A percentile compares a stretch with the other conserved stretches of the same genome.
phyloP scores from a whole-genome alignment of 2,888 invertebrate genomes.

The Phlogophora meticulosa region DNA sequence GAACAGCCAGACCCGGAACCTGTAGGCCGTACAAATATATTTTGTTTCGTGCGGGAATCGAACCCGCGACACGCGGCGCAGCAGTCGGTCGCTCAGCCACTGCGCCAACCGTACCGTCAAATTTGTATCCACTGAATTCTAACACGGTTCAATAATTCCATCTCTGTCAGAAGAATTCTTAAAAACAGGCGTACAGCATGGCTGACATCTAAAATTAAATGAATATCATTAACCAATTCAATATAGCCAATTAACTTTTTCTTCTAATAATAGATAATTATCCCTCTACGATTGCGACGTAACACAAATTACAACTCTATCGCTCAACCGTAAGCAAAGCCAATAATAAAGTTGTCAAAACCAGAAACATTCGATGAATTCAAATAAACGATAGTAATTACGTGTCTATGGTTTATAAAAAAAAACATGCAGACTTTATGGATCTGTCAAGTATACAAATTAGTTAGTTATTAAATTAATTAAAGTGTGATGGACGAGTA shows the following conservation, averaged over 20 bases:
- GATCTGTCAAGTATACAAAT: slow-evolving; percentile 50
- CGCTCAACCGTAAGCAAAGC: not conserved
- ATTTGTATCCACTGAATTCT: too few relatives aligned
- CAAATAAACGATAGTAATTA: slow-evolving; percentile 57
- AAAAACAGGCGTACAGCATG: not conserved
- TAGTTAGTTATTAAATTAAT: slow-evolving; percentile 48
- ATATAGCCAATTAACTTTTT: slow-evolving; percentile 39
- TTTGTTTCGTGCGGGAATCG: too few relatives aligned
- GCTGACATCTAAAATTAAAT: not conserved
- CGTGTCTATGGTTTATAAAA: slow-evolving; percentile 43
- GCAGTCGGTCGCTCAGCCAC: too few relatives aligned
- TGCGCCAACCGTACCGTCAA: too few relatives aligned
- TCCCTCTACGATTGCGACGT: slow-evolving; percentile 7
- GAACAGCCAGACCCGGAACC: too few relatives aligned
- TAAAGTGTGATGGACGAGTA: slow-evolving; percentile 33
- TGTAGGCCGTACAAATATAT: too few relatives aligned
- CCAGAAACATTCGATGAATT: slow-evolving; percentile 35
- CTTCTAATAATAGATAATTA: slow-evolving; percentile 1
- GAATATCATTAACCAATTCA: slow-evolving; percentile 20
- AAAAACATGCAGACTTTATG: slow-evolving; percentile 44
- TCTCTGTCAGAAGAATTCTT: too few relatives aligned
- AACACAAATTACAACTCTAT: slow-evolving; percentile 38
- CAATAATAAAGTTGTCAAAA: slow-evolving; percentile 59
- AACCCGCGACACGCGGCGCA: too few relatives aligned
- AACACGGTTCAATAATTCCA: too few relatives aligned